Conservation (phyloP, 1,140 invertebrate genomes). For the Conopomorpha cramerella region DNA sequence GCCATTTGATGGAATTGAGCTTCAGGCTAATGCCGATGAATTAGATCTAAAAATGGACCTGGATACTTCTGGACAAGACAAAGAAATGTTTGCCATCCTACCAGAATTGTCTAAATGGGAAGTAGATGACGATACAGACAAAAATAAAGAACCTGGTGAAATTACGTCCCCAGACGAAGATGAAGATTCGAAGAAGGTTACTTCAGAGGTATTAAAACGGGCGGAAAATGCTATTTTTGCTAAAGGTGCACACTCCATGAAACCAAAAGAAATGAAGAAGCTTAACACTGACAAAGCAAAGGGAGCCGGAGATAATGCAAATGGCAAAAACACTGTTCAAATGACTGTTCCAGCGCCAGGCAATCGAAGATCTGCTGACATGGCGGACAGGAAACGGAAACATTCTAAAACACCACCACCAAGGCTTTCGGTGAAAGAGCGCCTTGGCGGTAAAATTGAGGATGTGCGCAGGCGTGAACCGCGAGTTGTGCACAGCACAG, state of each 20-base stretch:
- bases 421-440: conserved; percentile 72
- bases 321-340: conserved; percentile 47
- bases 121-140: conserved; percentile 68
- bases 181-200: conserved; percentile 69
- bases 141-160: conserved; percentile 46
- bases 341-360: conserved; percentile 52
- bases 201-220: conserved; percentile 81
- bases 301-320: conserved; percentile 55
- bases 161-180: conserved; percentile 47
- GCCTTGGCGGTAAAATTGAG: conserved; percentile 72
- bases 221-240: conserved; percentile 89
- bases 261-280: conserved; percentile 79
- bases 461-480: conserved; percentile 57
- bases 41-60: conserved; percentile 34
- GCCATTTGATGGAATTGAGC: conserved; percentile 53
- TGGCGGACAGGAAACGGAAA: conserved; percentile 28
- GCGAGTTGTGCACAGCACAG: conserved; percentile 52
- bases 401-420: conserved; percentile 60
- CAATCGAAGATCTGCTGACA: conserved; percentile 41
- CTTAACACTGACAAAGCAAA: conserved; percentile 69
- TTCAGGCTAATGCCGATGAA: conserved; percentile 42
- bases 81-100: conserved; percentile 53
- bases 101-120: conserved; percentile 90
- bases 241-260: conserved; percentile 78
- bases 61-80: conserved; percentile 22